These are phyloP conservation scores for Brachionus koreanus DNA, from an alignment of 1,140 invertebrate genomes.

Conservation along the genomic window DNA sequence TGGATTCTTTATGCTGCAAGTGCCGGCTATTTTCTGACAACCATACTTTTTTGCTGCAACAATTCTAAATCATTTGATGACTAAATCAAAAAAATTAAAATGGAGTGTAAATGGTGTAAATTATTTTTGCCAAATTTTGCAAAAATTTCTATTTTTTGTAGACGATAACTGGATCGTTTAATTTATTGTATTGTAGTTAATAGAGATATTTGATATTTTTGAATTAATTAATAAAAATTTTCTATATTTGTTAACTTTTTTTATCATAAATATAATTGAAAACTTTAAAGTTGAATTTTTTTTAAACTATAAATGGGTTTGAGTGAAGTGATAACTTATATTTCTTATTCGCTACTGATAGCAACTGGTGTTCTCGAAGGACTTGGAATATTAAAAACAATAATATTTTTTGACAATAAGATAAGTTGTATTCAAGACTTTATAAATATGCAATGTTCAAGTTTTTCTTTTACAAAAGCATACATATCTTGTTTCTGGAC, in stretches of 20 bases:
- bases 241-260: conserved; percentile 5
- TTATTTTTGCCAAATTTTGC: background rate
- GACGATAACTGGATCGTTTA: background rate
- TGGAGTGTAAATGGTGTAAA: background rate
- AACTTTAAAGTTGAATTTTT: background rate
- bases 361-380: background rate
- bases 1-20: conserved; percentile 25
- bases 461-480: background rate
- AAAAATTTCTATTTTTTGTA: background rate
- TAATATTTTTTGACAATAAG: background rate
- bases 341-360: background rate
- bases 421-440: background rate
- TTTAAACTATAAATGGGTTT: background rate
- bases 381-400: conserved; percentile 1
- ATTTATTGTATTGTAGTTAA: background rate
- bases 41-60: conserved; percentile 34
- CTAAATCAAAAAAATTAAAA: background rate
- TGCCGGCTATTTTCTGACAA: conserved; percentile 6
- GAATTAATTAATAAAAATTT: background rate
- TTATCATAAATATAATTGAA: background rate
- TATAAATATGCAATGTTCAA: background rate
- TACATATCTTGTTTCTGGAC: background rate
- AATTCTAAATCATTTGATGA: conserved; percentile 1
- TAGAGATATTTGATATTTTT: background rate
- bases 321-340: background rate